These are phyloP conservation scores for Morinoia aosen DNA, from an alignment of 2,888 invertebrate genomes.

Conservation along the genomic window DNA sequence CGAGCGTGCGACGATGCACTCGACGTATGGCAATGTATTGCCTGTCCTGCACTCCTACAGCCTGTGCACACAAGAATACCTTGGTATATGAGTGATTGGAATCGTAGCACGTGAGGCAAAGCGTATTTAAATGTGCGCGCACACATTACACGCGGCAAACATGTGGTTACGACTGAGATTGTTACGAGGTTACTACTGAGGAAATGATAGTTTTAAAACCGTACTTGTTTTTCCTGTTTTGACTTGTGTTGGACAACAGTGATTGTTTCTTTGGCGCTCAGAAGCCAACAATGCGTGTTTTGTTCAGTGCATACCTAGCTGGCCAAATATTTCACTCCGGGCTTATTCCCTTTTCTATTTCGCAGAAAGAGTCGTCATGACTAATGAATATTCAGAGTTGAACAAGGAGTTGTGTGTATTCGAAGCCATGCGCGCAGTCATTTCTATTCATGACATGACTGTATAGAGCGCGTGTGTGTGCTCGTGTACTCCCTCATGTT, in stretches of 20 bases:
- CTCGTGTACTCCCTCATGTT: not conserved
- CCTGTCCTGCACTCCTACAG: no score
- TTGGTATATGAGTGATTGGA: not conserved
- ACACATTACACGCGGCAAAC: no score
- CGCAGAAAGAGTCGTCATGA: not conserved
- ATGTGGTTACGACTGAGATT: no score
- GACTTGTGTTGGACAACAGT: not conserved
- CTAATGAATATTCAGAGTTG: not conserved
- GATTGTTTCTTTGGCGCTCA: not conserved
- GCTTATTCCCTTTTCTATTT: not conserved
- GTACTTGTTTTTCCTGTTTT: not conserved
- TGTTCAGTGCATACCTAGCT: not conserved
- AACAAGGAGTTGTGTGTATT: not conserved
- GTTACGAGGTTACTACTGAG: not conserved
- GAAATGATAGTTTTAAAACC: not conserved
- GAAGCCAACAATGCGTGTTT: not conserved
- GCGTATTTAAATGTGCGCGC: not conserved
- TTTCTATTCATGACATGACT: slow-evolving; percentile 32
- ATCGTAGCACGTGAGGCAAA: not conserved
- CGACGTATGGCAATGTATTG: no score
- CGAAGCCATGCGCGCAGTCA: not conserved
- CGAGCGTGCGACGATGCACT: no score
- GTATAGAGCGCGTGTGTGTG: not conserved
- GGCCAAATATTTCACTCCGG: not conserved
- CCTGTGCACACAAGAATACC: no score